Evolutionary conservation across 2,113 vertebrate species (phyloP), one percentile per base, ranked within the genome.

Genomic region (cat (Felis catus)): DNA sequence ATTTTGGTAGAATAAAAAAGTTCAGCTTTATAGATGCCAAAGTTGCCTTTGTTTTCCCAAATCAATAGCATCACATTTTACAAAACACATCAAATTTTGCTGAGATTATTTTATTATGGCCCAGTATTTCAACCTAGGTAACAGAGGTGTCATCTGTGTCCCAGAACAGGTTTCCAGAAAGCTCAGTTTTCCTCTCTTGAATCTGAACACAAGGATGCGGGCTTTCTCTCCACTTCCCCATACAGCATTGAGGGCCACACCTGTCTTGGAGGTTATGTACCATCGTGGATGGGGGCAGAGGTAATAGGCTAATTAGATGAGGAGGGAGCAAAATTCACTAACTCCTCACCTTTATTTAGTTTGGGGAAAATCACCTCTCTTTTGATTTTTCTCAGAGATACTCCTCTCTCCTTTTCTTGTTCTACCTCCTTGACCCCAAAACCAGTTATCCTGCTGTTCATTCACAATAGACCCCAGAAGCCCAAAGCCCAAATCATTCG

Each of bases 341-440:
- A 53, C 2, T n/a, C 51, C 21, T 95, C 12, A 71, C 23, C 21
- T 84, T 78, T 94, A 76, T n/a, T 95, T 88, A 39, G 6, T 95
- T 70, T 48, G 21, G 48, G n/a, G 31, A 21, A 91, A 89, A 63
- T 68, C 11, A 74, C 85, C 36, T 93, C 48, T 85, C 15, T 81
- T 51, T 83, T 48, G 11, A 41, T 89, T 93, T 93, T 48, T 97
- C 66, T 96, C 19, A 68, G 55, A 96, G 45, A 29, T 5, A n/a
- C 7, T 85, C 39, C 27, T 89, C 48, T 86, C 10, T 70, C 65
- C 39, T 65, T 48, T 63, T 13, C 58, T 73, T 89, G 4, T 39
- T 90, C 12, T 12, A 21, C 13, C 2, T 48, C 55, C 63, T 79
- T 33, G 55, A 21, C 13, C 4, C 23, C 25, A 29, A 68, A 23